phyloP scores from a whole-genome alignment of 2,113 vertebrate genomes.

The Bombycilla garrulus region DNA sequence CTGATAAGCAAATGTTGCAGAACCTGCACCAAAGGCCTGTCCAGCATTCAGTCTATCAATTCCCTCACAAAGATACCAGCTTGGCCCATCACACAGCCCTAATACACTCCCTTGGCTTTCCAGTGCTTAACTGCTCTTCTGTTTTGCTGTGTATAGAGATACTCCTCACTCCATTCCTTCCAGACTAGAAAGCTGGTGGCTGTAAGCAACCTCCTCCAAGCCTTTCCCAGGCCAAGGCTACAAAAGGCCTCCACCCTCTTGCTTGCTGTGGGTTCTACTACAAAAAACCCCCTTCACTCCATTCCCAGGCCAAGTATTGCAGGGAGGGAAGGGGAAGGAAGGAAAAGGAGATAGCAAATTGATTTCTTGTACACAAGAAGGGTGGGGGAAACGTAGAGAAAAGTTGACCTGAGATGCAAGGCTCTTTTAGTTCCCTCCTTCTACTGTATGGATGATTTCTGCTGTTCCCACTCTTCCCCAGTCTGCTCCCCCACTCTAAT shows the following conservation, averaged over 20 bases:
- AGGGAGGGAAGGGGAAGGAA: constrained; percentile 23
- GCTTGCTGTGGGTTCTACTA: neutral
- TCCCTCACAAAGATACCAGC: neutral
- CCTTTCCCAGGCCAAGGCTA: neutral
- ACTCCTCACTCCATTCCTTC: neutral
- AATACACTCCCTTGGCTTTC: neutral
- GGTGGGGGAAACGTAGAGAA: neutral
- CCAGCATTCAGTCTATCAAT: neutral
- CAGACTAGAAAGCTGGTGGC: neutral
- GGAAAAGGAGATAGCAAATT: constrained; percentile 32
- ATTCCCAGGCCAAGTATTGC: neutral
- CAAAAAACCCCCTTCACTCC: neutral
- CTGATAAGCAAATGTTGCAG: neutral
- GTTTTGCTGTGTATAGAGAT: neutral
- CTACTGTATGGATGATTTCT: neutral
- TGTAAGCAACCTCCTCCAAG: neutral
- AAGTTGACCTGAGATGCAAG: neutral
- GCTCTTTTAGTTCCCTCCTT: neutral
- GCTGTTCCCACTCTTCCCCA: neutral
- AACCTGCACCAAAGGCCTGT: neutral
- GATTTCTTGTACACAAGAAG: neutral
- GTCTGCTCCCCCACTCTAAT: neutral
- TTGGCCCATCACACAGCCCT: neutral
- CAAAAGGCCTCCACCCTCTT: neutral
- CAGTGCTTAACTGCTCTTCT: neutral